A percentile compares a stretch with the other conserved stretches of the same genome.
Conservation (phyloP, 2,797 vertebrate genomes). For the Gymnodraco acuticeps region DNA sequence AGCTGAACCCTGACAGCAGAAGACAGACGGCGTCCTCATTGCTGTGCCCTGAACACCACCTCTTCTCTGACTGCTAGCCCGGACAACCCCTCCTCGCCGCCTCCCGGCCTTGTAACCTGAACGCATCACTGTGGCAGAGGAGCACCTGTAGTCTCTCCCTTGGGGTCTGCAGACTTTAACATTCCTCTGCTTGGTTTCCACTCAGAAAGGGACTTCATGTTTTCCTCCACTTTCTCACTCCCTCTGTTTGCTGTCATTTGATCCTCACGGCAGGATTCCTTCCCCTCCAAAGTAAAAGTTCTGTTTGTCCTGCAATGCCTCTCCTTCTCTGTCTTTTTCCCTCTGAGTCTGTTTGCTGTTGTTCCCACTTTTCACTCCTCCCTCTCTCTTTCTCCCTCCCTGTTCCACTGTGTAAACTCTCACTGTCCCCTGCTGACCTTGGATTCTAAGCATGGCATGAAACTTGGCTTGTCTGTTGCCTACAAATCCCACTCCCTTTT, state of each 20-base stretch:
- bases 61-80: constrained; percentile 17
- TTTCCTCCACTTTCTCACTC: constrained; percentile 45
- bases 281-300: constrained; percentile 41
- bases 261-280: constrained; percentile 62
- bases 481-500: constrained; percentile 20
- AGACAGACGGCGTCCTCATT: constrained; percentile 43
- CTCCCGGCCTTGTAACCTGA: constrained; percentile 42
- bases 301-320: constrained; percentile 59
- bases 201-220: constrained; percentile 34
- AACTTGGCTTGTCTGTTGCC: constrained; percentile 60
- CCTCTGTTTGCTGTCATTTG: constrained; percentile 72
- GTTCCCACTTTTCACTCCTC: constrained; percentile 58
- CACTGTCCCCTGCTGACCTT: constrained; percentile 74
- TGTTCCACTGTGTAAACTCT: constrained; percentile 69
- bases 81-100: constrained; percentile 30
- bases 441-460: constrained; percentile 66
- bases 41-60: constrained; percentile 20
- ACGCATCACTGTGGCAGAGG: constrained; percentile 60
- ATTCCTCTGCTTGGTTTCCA: constrained; percentile 36
- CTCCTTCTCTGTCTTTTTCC: constrained; percentile 51
- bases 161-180: constrained; percentile 19
- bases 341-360: constrained; percentile 64
- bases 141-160: constrained; percentile 43
- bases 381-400: constrained; percentile 53
- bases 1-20: constrained; percentile 68